Conservation (phyloP, 2,113 vertebrate species). For the Pelmatolapia mariae region DNA sequence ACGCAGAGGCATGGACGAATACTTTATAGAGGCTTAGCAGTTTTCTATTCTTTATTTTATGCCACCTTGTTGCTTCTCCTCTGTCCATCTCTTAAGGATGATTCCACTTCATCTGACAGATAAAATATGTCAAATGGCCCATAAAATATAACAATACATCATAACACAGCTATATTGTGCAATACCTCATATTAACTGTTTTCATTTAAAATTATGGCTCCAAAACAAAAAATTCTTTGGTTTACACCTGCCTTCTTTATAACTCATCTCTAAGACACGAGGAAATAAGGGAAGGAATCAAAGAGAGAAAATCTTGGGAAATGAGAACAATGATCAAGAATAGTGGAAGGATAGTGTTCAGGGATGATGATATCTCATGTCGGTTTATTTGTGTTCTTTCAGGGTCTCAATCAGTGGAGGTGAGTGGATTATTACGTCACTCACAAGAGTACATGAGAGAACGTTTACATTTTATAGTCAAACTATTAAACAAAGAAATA, state of each 20-base stretch:
- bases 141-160: not conserved
- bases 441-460: not conserved
- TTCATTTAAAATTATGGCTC: not conserved
- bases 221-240: rapidly evolving
- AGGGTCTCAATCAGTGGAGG: conserved; percentile 22
- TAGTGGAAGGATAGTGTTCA: not conserved
- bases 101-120: not conserved
- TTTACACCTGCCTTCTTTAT: not conserved
- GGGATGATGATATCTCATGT: not conserved
- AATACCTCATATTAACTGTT: not conserved
- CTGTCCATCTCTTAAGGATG: not conserved
- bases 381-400: conserved; percentile 3
- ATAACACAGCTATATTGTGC: not conserved
- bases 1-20: not conserved
- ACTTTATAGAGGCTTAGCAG: not conserved
- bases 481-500: not conserved
- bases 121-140: not conserved
- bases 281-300: not conserved
- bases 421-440: conserved; percentile 13
- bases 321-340: not conserved
- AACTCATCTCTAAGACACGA: not conserved
- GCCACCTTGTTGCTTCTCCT: not conserved
- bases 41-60: not conserved
- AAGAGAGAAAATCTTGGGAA: not conserved
- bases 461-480: not conserved